Evolutionary conservation across 2,888 invertebrate genomes (phyloP), one percentile per base, ranked within the genome.

Genomic region (Amphimallon solstitiale): DNA sequence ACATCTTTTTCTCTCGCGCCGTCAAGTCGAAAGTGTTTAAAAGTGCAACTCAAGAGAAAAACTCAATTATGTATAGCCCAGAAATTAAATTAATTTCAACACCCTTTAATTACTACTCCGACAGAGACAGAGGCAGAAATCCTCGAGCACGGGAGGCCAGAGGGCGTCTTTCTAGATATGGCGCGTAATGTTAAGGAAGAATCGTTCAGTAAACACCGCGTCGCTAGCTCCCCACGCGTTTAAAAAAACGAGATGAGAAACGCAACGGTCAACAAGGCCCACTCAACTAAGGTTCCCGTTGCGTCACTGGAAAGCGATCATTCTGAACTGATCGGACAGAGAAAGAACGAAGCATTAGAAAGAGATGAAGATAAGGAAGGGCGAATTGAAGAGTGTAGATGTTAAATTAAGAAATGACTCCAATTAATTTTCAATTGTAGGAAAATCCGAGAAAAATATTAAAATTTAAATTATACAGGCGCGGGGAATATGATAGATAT

Each of bases 371-470:
- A 5, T 3, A 5, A 15, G 6, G 6, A n/a, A 63, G 67, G 43
- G 61, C 49, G 65, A 65, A 46, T 49, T 12, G 29, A 14, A 23
- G 34, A 12, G 61, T 52, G 62, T 69, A 68, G 71, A 69, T 71
- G 74, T 72, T 74, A 74, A 76, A 77, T 77, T 76, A 77, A 78
- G 80, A 81, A 82, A 81, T 81, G 81, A 80, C 80, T 82, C 79
- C 81, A 82, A 82, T 82, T 82, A 82, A 81, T 80, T 81, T 78
- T 77, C 80, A 75, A 82, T 82, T 82, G 81, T 82, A 56, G 29
- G 56, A 56, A 40, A 56, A 52, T 52, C 52, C n/a, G 5, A 35
- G 52, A 52, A 52, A 52, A 52, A 52, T 80, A 79, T 80, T 78
- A 77, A 79, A 80, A 79, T 80, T 79, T 77, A 74, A 79, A 78